phyloP scores from a whole-genome alignment of 2,888 invertebrate genomes.

The Adelphocoris suturalis region DNA sequence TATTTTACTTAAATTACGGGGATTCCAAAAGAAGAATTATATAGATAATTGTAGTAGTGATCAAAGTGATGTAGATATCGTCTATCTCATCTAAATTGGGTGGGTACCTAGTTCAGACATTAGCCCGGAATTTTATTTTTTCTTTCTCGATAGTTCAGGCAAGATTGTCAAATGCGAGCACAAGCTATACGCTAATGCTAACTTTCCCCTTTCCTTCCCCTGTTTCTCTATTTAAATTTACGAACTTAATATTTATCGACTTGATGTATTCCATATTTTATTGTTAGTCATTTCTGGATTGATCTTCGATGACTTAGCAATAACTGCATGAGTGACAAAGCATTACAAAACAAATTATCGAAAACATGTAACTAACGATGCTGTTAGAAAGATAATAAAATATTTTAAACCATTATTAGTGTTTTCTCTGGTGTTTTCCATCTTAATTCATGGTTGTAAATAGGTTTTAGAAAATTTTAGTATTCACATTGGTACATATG shows the following conservation, averaged over 20 bases:
- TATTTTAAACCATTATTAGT: conserved; percentile 44
- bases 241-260: conserved; percentile 19
- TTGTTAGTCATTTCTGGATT: conserved; percentile 44
- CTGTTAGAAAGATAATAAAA: conserved; percentile 65
- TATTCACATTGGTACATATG: no score
- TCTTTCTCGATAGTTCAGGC: background rate
- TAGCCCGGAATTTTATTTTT: conserved; percentile 11
- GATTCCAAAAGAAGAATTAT: background rate
- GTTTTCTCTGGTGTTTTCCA: no score
- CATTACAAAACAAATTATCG: conserved; percentile 38
- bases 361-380: conserved; percentile 64
- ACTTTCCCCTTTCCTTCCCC: background rate
- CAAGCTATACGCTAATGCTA: background rate
- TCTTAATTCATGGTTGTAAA: no score
- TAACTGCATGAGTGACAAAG: conserved; percentile 30
- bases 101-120: conserved; percentile 26
- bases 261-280: conserved; percentile 44
- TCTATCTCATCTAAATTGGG: background rate
- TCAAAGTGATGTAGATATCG: background rate
- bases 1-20: conserved; percentile 54
- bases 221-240: conserved; percentile 17
- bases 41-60: conserved; percentile 24
- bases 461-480: no score
- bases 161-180: background rate
- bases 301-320: conserved; percentile 51